A percentile compares a stretch with the other conserved stretches of the same genome.
These are phyloP conservation scores for Sarcoramphus papa DNA, from an alignment of 2,797 vertebrate genomes.

Conservation along the genomic window DNA sequence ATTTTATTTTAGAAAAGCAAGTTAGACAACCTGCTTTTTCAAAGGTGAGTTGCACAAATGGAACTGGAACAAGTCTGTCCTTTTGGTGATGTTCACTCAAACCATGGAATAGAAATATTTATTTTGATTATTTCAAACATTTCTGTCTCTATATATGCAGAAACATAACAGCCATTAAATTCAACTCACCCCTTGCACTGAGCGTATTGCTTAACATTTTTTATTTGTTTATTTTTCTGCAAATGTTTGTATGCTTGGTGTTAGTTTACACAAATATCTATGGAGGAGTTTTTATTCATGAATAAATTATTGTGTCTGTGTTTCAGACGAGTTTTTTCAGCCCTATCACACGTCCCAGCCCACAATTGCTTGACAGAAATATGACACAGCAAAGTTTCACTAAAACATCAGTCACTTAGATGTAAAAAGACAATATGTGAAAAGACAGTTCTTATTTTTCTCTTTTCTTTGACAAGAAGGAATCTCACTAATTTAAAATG, in stretches of 20 bases:
- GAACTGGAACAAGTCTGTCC: background rate
- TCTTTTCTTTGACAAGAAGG: background rate
- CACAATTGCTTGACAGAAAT: background rate
- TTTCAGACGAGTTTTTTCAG: background rate
- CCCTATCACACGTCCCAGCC: background rate
- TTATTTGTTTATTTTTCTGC: background rate
- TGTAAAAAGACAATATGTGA: background rate
- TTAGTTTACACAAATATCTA: background rate
- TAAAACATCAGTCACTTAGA: background rate
- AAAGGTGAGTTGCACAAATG: background rate
- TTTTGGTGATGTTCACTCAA: background rate
- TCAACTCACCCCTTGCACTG: background rate
- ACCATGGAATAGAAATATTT: background rate
- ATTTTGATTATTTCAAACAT: background rate
- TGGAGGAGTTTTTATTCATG: background rate
- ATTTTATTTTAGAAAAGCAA: background rate
- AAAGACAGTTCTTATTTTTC: background rate
- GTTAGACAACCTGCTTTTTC: background rate
- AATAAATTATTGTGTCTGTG: background rate
- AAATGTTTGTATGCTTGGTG: background rate
- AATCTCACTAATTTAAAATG: background rate
- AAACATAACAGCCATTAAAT: background rate
- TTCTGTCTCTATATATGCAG: background rate
- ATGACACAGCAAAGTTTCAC: background rate
- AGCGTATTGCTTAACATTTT: background rate